These are phyloP conservation scores for Apistogramma diplotaenia DNA, from an alignment of 2,113 vertebrate species.

Conservation along the genomic window DNA sequence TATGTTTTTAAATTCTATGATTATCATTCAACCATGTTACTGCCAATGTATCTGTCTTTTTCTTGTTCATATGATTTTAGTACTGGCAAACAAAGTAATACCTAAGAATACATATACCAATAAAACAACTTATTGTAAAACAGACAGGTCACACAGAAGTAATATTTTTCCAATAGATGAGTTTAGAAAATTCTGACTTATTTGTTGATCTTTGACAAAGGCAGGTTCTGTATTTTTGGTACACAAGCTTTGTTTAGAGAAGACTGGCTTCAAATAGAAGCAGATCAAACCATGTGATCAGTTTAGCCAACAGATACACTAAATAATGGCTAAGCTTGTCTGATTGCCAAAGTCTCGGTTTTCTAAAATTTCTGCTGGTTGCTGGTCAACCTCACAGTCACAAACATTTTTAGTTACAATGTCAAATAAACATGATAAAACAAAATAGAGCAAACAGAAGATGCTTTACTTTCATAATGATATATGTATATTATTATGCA, in stretches of 20 bases:
- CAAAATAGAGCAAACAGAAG: too few species aligned
- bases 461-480: too few species aligned
- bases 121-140: constrained; percentile 70
- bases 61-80: too few species aligned
- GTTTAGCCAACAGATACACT: background rate
- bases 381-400: too few species aligned
- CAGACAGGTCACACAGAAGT: constrained; percentile 61
- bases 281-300: background rate
- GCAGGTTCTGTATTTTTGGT: background rate
- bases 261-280: background rate
- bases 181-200: constrained; percentile 24
- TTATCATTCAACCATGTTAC: too few species aligned
- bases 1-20: too few species aligned
- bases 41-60: too few species aligned
- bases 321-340: background rate
- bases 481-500: too few species aligned
- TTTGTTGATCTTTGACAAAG: background rate
- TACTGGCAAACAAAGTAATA: constrained; percentile 58
- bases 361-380: background rate
- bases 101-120: constrained; percentile 49
- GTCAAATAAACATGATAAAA: too few species aligned
- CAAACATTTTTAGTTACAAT: too few species aligned
- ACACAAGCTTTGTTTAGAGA: background rate
- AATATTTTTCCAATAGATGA: constrained; percentile 40
- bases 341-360: background rate